Base-by-base conservation (phyloP, 2,888 invertebrate genomes). In the Phaonia tiefii region DNA sequence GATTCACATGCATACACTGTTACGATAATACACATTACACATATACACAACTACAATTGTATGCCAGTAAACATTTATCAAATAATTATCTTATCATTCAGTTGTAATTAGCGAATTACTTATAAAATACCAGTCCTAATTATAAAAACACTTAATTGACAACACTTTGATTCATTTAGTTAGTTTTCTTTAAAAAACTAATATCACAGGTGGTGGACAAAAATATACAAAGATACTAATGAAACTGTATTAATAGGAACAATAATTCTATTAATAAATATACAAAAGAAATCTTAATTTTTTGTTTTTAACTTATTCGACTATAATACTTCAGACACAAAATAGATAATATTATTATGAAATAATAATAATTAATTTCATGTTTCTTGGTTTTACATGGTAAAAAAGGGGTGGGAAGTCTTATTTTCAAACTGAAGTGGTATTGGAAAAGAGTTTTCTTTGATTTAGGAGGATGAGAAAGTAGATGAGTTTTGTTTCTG, bases 131-230 rank as follows among this genome's bases (percentile, higher is more conserved):
- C 44, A 54, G 60, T 65, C 75, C 73, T 76, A 80, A 72, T 72
- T 54, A 76, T 73, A 80, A 80, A 80, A 80, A 80, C 80, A 80
- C 72, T 76, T 76, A 77, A n/a, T 31, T 5, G 13, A 51, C 15
- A 75, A 75, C 13, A 67, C 67, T 31, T 66, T 63, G 37, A 17
- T 31, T 76, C 31, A 5, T 31, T 31, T 31, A n/a, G n/a, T n/a
- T n/a, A n/a, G n/a, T 31, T 8, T 5, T 72, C n/a, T 44, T 0
- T 46, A 51, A 65, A 37, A 70, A 54, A 46, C 15, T 75, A 77
- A 71, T 81, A 81, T 81, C 80, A 81, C 80, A 81, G 77, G n/a
- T 39, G 7, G 54, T 42, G 70, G 70, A 65, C 31, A 67, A 69
- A 20, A 60, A 54, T 42, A n/a, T 31, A 31, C 37, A 20, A 39